Evolutionary conservation across 2,797 vertebrate species (phyloP), one percentile per base, ranked within the genome.

Genomic region (Leuciscus waleckii): DNA sequence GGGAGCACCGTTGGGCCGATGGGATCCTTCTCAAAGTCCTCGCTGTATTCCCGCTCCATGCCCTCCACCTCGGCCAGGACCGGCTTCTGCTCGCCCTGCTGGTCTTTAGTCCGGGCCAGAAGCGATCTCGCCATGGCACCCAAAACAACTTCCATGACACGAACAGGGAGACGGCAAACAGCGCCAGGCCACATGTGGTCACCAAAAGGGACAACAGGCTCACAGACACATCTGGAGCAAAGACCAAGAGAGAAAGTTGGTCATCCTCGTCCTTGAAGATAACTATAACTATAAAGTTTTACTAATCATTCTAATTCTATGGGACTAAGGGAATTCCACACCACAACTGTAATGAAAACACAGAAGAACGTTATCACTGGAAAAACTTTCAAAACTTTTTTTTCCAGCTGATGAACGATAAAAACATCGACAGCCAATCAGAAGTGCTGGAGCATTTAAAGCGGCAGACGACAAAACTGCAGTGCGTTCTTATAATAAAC

Each of bases 131-230:
- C 95, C 98, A 97, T 0, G 98, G 98, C 89, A 98, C 95, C 98
- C 98, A 99, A 92, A 97, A 99, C 88, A 99, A 93, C 93, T 99
- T 99, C 98, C 98, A 99, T 91, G 98, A 99, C 32, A 99, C 98
- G 35, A 99, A 99, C 74, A 99, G 95, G 78, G 98, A 99, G 56
- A 99, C 98, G 0, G 96, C 97, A 85, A 99, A 99, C 69, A 99
- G 96, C 63, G 98, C 98, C 67, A 99, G 95, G 86, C 98, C 98
- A 88, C 98, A 99, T 92, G 97, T 96, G 51, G 97, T 99, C 88
- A 99, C 98, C 93, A 99, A 93, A 86, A 99, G 95, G 46, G 98
- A 99, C 81, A 99, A 92, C 90, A 99, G 93, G 91, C 98, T 99
- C 90, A 99, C 94, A 37, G 83, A 91, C 46, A 90, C 90, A 87